A percentile compares a stretch with the other conserved stretches of the same genome.
phyloP scores from a whole-genome alignment of 2,797 vertebrate species.

The Onychomys arenicola region DNA sequence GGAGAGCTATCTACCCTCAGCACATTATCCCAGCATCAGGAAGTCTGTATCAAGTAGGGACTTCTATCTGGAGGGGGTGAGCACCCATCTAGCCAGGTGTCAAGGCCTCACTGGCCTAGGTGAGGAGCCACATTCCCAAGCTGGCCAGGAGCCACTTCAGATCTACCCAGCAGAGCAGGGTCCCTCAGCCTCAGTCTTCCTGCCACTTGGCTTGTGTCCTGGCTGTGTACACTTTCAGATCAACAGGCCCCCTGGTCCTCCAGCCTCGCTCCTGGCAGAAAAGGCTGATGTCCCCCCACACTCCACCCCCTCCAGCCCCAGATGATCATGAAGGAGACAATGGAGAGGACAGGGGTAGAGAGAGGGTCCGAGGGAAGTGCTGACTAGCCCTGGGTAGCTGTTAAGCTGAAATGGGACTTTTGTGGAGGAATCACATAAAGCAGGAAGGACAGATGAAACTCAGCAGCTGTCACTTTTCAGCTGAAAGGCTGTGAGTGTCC shows the following conservation, averaged over 20 bases:
- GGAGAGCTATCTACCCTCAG: background rate
- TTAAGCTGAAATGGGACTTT: rapidly evolving
- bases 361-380: rapidly evolving
- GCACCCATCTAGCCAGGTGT: rapidly evolving
- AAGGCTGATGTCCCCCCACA: rapidly evolving
- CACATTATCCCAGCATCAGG: background rate
- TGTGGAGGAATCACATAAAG: background rate
- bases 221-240: rapidly evolving
- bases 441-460: too few species aligned
- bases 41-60: rapidly evolving
- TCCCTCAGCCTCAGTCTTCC: rapidly evolving
- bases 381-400: rapidly evolving
- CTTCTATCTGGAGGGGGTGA: rapidly evolving
- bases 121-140: background rate
- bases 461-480: background rate
- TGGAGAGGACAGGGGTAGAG: background rate
- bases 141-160: background rate
- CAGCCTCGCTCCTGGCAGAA: background rate
- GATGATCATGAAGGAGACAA: background rate
- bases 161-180: rapidly evolving
- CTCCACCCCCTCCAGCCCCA: rapidly evolving
- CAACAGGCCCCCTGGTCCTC: rapidly evolving
- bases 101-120: rapidly evolving
- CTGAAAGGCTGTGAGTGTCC: background rate
- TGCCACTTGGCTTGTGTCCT: rapidly evolving